Evolutionary conservation across 2,113 vertebrate species (phyloP), one percentile per base, ranked within the genome.

Genomic region (Hystrix brachyura): DNA sequence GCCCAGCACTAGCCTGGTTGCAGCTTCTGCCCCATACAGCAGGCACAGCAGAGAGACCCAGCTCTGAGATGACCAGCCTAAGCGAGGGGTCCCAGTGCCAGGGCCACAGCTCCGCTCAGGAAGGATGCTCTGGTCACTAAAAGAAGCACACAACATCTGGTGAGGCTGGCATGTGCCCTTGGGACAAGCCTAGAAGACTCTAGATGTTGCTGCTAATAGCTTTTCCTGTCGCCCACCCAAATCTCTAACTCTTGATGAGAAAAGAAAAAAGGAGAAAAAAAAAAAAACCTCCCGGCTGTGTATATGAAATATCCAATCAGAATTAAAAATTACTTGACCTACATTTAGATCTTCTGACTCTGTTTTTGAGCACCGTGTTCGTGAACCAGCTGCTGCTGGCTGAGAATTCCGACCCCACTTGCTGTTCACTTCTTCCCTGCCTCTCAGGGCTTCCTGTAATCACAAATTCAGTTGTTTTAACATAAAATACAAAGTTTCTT

Each of bases 381-480:
- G 80, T 84, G 88, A 97, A 97, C 92, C 95, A 96, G 74, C 84
- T 96, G 81, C 85, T 84, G 72, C 81, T 81, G 85, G 91, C 69
- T 87, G 82, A 93, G 80, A 74, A 96, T 98, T 98, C 97, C 98
- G 97, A 98, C 98, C 98, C 98, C 86, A 84, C 97, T 98, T 96
- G 95, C 97, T 98, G 94, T 98, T 97, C 98, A 95, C 97, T 97
- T 98, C 97, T 60, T 97, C 87, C 95, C 96, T 87, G 97, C 97
- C 98, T 98, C 93, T 46, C 67, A 97, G 87, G 95, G 94, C 94
- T 97, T 98, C 98, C 97, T 98, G 91, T 79, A 98, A 98, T 96
- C 97, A 98, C 97, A 97, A 98, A 98, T 94, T 93, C 97, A 94
- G 97, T 98, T 96, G 95, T 95, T 98, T 97, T 88, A 96, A 97